Evolutionary conservation across 2,113 vertebrate genomes (phyloP), one percentile per base, ranked within the genome.

Genomic region (Mus spicilegus): DNA sequence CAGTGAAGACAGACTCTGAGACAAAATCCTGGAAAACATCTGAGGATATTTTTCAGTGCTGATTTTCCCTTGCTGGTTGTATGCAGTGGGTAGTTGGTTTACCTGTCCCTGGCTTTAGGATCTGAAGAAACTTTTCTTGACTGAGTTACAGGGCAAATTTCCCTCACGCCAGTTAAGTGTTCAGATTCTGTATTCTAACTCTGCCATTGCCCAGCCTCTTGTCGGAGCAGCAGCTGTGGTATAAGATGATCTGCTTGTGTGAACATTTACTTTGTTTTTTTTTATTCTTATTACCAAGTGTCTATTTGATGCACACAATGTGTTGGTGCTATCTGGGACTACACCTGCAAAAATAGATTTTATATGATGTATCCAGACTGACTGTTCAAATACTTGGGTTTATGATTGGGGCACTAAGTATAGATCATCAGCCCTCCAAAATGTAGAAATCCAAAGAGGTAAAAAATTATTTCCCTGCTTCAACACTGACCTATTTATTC

Each of bases 401-500:
- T 46, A 30, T 46, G 26, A 76, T 58, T 54, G 67, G 63, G 46
- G 14, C 36, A n/a, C 30, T 39, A 26, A 78, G 10, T 17, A 24
- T 4, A 24, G n/a, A 67, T 22, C 51, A 76, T 28, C 91, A 73
- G 20, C 3, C 5, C 22, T 82, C 81, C 24, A 33, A 81, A 65
- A 30, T n/a, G 1, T 46, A 95, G 70, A 39, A 85, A 61, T 17
- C 30, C 56, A 61, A 76, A 78, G 85, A 75, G 4, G 13, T 5
- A 67, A 75, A 22, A 95, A 88, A 61, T 86, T 17, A 20, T n/a
- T 92, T 89, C 19, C 4, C n/a, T 67, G 20, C 51, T 36, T 95
- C 84, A 26, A 58, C 54, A 70, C 2, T 81, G 72, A 95, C 76
- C 92, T 93, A 8, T 88, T 97, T 97, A 84, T 90, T 80, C 63